Evolutionary conservation across 1,140 invertebrate genomes (phyloP), one percentile per base, ranked within the genome.

Genomic region (Lepidotrigona ventralis): DNA sequence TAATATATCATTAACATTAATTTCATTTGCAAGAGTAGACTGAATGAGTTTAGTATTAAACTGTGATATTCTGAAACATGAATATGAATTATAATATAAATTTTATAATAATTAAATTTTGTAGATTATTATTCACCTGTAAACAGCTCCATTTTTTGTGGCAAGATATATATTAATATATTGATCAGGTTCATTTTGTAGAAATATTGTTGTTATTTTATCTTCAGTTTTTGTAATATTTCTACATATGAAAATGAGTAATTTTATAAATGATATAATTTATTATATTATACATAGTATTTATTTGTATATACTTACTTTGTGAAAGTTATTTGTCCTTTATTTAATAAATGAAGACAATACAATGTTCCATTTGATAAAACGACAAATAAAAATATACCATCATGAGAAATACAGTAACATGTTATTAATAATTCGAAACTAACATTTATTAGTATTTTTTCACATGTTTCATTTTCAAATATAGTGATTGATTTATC

Each of bases 401-500:
- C 84, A 80, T 92, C 71, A 14, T 81, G 81, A 11, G 92, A 93
- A 17, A 93, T 71, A 72, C 89, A 90, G 26, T 90, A 92, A 84
- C 84, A 76, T 11, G 87, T 86, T 79, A 93, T 90, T 2, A 74
- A 12, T 21, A 83, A 85, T 17, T 91, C 89, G 75, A 94, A 93
- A 70, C 84, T 88, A 14, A 90, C 77, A 68, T 81, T 92, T 26
- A 89, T 60, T 33, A 90, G 19, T 33, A 94, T 80, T 64, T 92
- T 77, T 17, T 85, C 69, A 53, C 88, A 93, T 11, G 86, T 89
- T 74, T 93, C 91, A 83, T 93, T 85, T n/a, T 84, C 70, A 78
- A 94, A 94, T 78, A 94, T 86, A 51, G 92, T 91, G 29, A 94
- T 88, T 3, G 91, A 93, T 73, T 93, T 92, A 53, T 93, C 88